Conservation (phyloP, 2,888 invertebrate species). For the Dinocampus coccinellae region DNA sequence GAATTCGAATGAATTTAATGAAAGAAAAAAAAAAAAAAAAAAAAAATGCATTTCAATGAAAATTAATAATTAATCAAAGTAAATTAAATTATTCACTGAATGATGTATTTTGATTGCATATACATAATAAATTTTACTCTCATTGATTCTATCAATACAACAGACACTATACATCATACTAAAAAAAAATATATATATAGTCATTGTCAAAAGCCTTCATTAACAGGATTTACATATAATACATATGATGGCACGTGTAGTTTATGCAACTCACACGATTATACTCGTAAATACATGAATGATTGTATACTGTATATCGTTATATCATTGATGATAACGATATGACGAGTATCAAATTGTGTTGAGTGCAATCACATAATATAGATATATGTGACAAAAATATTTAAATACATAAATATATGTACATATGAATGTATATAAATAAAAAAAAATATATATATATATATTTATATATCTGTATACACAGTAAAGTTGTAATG, state of each 20-base stretch:
- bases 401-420: not conserved
- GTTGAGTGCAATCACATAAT: slow-evolving; percentile 42
- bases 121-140: not conserved
- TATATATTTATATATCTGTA: not conserved
- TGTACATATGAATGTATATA: too few relatives aligned
- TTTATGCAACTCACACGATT: slow-evolving; percentile 2
- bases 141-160: not conserved
- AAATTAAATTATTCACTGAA: not conserved
- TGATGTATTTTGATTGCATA: not conserved
- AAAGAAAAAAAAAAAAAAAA: not conserved
- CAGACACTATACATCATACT: not conserved
- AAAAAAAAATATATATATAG: too few relatives aligned
- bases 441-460: too few relatives aligned
- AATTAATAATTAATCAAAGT: not conserved
- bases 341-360: slow-evolving; percentile 45
- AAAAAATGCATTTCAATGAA: not conserved
- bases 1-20: not conserved
- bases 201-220: not conserved
- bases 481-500: slow-evolving; percentile 37
- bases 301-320: slow-evolving; percentile 32
- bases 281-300: not conserved
- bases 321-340: slow-evolving; percentile 37
- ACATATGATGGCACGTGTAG: not conserved
- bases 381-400: not conserved
- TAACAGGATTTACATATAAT: not conserved